Conservation (phyloP, 2,888 invertebrate species). For the Thymelicus sylvestris region DNA sequence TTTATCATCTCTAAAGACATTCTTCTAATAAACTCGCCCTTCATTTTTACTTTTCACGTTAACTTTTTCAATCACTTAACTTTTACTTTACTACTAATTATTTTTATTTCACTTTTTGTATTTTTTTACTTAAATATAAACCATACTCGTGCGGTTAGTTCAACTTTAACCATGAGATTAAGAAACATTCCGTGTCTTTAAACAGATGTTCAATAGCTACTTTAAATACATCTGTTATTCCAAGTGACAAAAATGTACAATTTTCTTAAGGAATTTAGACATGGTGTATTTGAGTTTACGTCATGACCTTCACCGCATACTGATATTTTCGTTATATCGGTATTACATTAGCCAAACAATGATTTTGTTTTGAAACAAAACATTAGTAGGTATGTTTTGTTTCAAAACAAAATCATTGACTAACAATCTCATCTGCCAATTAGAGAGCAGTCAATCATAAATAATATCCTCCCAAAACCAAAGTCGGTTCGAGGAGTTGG, state of each 20-base stretch:
- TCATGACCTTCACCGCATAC: background rate
- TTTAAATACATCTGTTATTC: background rate
- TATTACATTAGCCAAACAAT: too few species aligned
- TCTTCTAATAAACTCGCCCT: constrained; percentile 11
- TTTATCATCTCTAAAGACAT: constrained; percentile 19
- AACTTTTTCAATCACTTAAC: too few species aligned
- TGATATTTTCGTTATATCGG: background rate
- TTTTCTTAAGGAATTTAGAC: constrained; percentile 2
- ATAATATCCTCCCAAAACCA: too few species aligned
- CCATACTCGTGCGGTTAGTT: background rate
- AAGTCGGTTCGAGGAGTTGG: too few species aligned
- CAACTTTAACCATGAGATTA: background rate
- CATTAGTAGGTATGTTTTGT: too few species aligned
- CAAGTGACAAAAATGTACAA: background rate
- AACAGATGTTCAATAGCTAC: constrained; percentile 8
- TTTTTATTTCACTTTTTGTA: background rate
- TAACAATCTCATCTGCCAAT: too few species aligned
- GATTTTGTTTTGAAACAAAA: too few species aligned
- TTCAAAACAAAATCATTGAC: too few species aligned
- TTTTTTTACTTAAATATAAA: background rate
- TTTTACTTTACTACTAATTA: too few species aligned
- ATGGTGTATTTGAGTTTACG: constrained; percentile 10
- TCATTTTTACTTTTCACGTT: constrained; percentile 14
- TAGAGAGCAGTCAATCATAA: too few species aligned
- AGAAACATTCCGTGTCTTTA: constrained; percentile 3